These are phyloP conservation scores for Pseudococcus longispinus DNA, from an alignment of 2,888 invertebrate genomes.

Conservation along the genomic window DNA sequence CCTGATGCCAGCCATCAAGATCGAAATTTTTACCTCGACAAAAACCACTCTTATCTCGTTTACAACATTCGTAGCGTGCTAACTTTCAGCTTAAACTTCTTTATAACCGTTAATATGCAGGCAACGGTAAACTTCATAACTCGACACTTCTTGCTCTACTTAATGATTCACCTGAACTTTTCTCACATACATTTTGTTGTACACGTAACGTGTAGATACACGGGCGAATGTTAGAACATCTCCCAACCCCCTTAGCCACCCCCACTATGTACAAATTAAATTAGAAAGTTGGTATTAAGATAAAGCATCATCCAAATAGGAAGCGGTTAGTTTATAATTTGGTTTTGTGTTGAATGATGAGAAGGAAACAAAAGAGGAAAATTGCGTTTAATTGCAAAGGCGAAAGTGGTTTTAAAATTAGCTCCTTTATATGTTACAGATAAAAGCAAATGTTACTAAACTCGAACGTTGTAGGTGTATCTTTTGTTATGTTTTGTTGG, in stretches of 20 bases:
- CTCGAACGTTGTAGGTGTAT: background rate
- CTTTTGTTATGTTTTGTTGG: background rate
- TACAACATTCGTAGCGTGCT: constrained; percentile 19
- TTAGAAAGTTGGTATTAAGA: constrained; percentile 26
- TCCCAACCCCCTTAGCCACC: background rate
- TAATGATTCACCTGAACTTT: constrained; percentile 34
- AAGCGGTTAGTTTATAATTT: constrained; percentile 34
- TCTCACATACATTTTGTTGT: constrained; percentile 28
- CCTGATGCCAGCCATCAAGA: background rate
- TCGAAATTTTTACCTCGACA: background rate
- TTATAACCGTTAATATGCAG: constrained; percentile 4
- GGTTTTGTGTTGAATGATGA: constrained; percentile 34
- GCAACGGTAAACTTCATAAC: constrained; percentile 31
- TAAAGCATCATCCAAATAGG: constrained; percentile 31
- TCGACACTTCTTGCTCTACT: constrained; percentile 14
- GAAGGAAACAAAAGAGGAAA: constrained; percentile 7
- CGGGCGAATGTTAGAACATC: constrained; percentile 4
- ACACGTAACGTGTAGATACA: background rate
- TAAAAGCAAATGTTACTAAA: constrained; percentile 4
- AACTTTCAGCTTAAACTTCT: constrained; percentile 25
- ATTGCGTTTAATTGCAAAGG: constrained; percentile 28
- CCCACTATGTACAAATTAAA: constrained; percentile 17
- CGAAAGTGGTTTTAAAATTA: constrained; percentile 31
- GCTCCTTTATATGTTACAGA: constrained; percentile 25
- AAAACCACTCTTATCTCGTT: constrained; percentile 9